A percentile compares a stretch with the other conserved stretches of the same genome.
phyloP scores from a whole-genome alignment of 37 sponge, comb jelly and placozoan genomes.

The Petrosia ficiformis region DNA sequence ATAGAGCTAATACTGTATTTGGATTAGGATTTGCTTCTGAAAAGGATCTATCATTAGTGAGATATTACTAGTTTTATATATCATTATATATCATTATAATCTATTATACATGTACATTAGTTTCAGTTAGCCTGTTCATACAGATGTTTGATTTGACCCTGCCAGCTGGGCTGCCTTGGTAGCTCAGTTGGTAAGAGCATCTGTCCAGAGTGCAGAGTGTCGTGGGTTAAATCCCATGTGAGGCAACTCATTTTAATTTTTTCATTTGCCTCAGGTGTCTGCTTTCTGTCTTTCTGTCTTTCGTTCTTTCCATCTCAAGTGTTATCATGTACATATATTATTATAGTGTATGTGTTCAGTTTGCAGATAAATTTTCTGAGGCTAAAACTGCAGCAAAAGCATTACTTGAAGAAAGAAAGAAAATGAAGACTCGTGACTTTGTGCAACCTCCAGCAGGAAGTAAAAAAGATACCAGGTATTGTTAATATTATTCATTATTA shows the following conservation, averaged over 20 bases:
- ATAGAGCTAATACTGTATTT: slow-evolving; percentile 88
- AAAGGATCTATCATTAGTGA: slow-evolving; percentile 75
- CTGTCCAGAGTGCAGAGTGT: no score
- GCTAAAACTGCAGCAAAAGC: slow-evolving; percentile 62
- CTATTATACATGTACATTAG: neutral
- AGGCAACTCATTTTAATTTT: no score
- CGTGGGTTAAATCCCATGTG: no score
- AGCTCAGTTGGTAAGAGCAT: no score
- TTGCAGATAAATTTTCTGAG: slow-evolving; percentile 74
- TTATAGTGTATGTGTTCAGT: slow-evolving; percentile 29
- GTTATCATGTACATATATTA: slow-evolving; percentile 1
- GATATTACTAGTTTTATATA: neutral
- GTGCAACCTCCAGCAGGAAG: no score
- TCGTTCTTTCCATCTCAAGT: neutral
- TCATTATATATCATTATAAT: slow-evolving; percentile 5
- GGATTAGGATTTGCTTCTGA: slow-evolving; percentile 90
- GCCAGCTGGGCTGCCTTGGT: no score
- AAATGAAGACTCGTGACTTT: no score
- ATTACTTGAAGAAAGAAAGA: slow-evolving; percentile 42
- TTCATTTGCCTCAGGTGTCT: no score
- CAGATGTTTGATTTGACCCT: no score
- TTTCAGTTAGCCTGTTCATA: no score
- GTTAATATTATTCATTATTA: no score
- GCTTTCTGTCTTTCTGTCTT: neutral
- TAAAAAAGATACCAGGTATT: no score